phyloP scores from a whole-genome alignment of 2,888 invertebrate genomes.

The Fabriciana adippe region DNA sequence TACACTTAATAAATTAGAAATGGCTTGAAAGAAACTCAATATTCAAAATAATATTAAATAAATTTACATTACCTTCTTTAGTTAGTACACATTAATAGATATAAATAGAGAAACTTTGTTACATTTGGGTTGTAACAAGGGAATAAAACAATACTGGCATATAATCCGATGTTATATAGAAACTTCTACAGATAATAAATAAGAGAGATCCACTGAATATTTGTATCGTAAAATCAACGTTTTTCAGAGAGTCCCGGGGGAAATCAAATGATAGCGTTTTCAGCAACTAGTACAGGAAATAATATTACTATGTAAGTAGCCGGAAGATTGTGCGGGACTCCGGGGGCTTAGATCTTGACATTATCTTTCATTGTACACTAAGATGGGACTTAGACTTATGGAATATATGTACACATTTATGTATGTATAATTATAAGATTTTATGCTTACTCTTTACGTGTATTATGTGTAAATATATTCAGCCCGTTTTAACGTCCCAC shows the following conservation, averaged over 20 bases:
- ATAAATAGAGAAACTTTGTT: conserved; percentile 4
- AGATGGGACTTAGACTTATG: not conserved
- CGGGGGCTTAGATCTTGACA: conserved; percentile 23
- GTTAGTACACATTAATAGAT: not conserved
- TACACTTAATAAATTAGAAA: too few relatives aligned
- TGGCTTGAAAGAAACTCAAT: too few relatives aligned
- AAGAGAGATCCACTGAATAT: conserved; percentile 23
- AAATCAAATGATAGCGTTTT: conserved; percentile 64
- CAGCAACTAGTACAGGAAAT: conserved; percentile 54
- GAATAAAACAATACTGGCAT: conserved; percentile 11
- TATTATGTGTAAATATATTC: too few relatives aligned
- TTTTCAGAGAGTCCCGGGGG: conserved; percentile 65
- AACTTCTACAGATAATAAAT: conserved; percentile 21
- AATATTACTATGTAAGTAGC: conserved; percentile 63
- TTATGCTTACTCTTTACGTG: too few relatives aligned
- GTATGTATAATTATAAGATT: not conserved
- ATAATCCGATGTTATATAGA: not conserved
- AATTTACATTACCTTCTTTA: not conserved
- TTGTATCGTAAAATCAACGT: conserved; percentile 38
- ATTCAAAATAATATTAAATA: not conserved
- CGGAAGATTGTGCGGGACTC: conserved; percentile 26
- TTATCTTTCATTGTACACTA: conserved; percentile 18
- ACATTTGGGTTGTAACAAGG: not conserved
- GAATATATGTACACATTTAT: not conserved
- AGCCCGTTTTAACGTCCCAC: too few relatives aligned